These are phyloP conservation scores for Palythoa grandiflora DNA, from an alignment of 92 coral and sea anemone genomes.

Conservation along the genomic window DNA sequence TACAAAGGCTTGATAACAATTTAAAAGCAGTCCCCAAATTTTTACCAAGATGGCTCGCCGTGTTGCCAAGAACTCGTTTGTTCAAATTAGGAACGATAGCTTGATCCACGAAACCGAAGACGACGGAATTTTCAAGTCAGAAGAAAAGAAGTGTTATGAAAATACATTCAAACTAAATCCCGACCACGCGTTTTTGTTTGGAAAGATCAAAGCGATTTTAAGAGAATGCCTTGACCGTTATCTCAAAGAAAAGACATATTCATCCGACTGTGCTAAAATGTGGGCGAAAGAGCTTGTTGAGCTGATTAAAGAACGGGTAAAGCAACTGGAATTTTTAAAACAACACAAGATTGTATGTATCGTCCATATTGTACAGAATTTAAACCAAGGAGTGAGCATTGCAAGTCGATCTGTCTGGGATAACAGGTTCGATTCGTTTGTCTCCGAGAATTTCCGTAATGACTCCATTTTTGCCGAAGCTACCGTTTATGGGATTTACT, in stretches of 20 bases:
- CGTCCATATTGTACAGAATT: constrained; percentile 71
- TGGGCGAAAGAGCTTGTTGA: constrained; percentile 62
- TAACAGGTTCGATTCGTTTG: constrained; percentile 73
- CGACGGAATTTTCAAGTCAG: background rate
- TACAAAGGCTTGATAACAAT: background rate
- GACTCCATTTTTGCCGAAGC: constrained; percentile 88
- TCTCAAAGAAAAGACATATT: constrained; percentile 51
- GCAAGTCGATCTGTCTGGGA: constrained; percentile 84
- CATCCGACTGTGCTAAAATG: constrained; percentile 49
- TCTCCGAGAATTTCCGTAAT: constrained; percentile 59
- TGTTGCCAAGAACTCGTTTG: background rate
- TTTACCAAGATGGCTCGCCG: background rate
- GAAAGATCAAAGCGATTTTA: constrained; percentile 45
- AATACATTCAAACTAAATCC: constrained; percentile 80
- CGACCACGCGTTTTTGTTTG: constrained; percentile 51
- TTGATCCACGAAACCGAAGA: background rate
- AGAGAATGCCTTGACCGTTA: constrained; percentile 51
- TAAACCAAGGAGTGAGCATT: constrained; percentile 62
- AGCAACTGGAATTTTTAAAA: constrained; percentile 49
- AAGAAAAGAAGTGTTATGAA: constrained; percentile 5
- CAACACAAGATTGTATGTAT: constrained; percentile 80
- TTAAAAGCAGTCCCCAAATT: too few relatives aligned
- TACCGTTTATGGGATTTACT: constrained; percentile 78
- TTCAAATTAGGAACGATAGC: background rate
- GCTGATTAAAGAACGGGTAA: constrained; percentile 67